Evolutionary conservation across 2,113 vertebrate genomes (phyloP).

Genomic region (Mesitornis unicolor): DNA sequence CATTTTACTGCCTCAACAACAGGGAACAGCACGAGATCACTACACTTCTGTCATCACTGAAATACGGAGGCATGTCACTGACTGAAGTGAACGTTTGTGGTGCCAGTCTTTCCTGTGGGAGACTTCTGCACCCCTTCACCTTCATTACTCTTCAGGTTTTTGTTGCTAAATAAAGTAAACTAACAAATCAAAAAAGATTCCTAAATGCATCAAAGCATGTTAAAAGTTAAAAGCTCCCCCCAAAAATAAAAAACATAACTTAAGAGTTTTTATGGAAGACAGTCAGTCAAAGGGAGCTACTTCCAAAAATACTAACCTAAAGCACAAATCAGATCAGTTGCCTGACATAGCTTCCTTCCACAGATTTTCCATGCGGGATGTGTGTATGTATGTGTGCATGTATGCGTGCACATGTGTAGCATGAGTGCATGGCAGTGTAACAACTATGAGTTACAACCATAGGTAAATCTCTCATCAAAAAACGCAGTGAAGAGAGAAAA

Average conservation of each 20-base stretch:
- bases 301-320: slow-evolving; percentile 27
- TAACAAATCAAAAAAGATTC: neutral
- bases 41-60: neutral
- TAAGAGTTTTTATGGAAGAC: neutral
- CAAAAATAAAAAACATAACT: neutral
- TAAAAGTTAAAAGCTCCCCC: neutral
- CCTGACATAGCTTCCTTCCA: neutral
- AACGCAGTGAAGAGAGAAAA: slow-evolving; percentile 7
- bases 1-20: neutral
- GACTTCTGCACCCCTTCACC: neutral
- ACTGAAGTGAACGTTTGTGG: neutral
- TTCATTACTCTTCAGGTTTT: neutral
- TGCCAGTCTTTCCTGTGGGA: neutral
- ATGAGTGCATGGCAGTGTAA: neutral
- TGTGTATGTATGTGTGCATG: neutral
- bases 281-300: neutral
- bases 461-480: slow-evolving; percentile 27
- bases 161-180: neutral
- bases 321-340: neutral
- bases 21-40: neutral
- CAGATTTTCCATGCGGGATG: neutral
- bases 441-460: neutral
- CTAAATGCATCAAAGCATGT: neutral
- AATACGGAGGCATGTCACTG: neutral
- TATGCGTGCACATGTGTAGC: rapidly evolving